Evolutionary conservation across 2,797 vertebrate genomes (phyloP), one percentile per base, ranked within the genome.

Genomic region (Sarcophilus harrisii): DNA sequence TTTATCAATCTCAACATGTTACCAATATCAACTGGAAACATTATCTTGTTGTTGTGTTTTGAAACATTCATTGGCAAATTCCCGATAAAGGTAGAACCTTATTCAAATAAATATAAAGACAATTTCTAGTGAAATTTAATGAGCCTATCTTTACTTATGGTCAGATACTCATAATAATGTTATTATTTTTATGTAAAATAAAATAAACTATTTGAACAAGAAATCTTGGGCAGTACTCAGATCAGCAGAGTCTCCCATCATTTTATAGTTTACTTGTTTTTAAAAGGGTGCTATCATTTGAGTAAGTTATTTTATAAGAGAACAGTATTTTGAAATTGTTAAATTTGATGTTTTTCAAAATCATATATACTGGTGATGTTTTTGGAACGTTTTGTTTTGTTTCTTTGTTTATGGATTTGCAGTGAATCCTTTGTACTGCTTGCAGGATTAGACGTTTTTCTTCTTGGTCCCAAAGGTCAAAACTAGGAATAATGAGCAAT

Each of bases 171-270:
- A 92, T 92, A 45, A 38, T 94, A 94, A 92, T 95, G 97, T 58
- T 89, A 12, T n/a, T 95, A 81, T 92, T 45, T 91, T 93, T 6
- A 96, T 95, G 1, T 93, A 94, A 49, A 55, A 73, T 91, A 90
- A 60, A 32, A 92, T 57, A 95, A 94, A 95, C 62, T 59, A 3
- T 59, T 93, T 95, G 91, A 94, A 96, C 93, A 91, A 96, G 52
- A 96, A 94, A 94, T 90, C 1, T 5, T 96, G 95, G 92, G 90
- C 27, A 92, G 59, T 45, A 45, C 24, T 6, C 3, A 54, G 87
- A 92, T 89, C 62, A 60, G 81, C 5, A 45, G 9, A 60, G 6
- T 81, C 30, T 90, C 30, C 90, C 38, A 24, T 81, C 73, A 57
- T 93, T 94, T 96, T 91, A 95, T 58, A 57, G 73, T 95, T n/a